Evolutionary conservation across 53 echinoderm and acorn worm genomes (phyloP).

Genomic region (Stichopus horrens): DNA sequence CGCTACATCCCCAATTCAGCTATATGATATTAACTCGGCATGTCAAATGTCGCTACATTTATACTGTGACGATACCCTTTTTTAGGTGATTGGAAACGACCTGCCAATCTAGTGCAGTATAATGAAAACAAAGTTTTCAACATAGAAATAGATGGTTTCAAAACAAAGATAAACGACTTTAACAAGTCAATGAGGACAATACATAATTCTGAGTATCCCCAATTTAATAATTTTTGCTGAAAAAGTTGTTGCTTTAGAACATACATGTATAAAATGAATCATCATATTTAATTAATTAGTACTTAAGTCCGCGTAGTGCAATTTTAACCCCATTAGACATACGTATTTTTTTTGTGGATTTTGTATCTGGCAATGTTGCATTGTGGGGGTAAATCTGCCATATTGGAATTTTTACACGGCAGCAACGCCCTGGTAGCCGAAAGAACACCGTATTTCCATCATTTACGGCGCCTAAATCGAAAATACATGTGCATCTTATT

Average conservation of each 20-base stretch:
- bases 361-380: conserved; percentile 41
- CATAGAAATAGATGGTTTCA: neutral
- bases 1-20: too few species aligned
- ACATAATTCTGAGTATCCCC: neutral
- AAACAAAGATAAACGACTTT: conserved; percentile 22
- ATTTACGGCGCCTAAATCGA: neutral
- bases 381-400: conserved; percentile 47
- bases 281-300: neutral
- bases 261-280: neutral
- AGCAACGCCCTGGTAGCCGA: conserved; percentile 47
- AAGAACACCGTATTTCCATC: neutral
- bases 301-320: neutral
- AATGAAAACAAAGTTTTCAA: neutral
- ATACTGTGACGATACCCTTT: too few species aligned
- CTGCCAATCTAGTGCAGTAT: too few species aligned
- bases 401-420: conserved; percentile 51
- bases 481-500: neutral
- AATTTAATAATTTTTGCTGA: neutral
- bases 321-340: neutral
- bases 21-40: too few species aligned
- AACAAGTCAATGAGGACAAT: conserved; percentile 17
- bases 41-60: too few species aligned
- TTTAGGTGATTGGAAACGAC: too few species aligned
- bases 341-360: neutral
- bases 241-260: neutral